Base-by-base conservation (phyloP, 2,113 vertebrate species). In the Sula dactylatra region DNA sequence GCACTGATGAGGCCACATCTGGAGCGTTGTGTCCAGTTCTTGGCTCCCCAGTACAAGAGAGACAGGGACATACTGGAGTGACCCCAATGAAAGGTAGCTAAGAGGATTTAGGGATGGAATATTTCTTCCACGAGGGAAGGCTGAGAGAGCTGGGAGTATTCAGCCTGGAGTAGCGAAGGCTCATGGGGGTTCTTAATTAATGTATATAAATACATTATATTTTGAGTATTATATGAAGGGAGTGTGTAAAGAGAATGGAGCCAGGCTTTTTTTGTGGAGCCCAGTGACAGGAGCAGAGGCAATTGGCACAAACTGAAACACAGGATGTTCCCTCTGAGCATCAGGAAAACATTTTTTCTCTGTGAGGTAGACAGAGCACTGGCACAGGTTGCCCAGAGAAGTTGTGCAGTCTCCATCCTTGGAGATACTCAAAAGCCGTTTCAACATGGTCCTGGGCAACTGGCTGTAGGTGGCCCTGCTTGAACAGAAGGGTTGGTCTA, bases 401-500 rank as follows among this genome's bases (percentile, higher is more conserved):
- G 19, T 21, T 62, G 29, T 42, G 40, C 16, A 58, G 24, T 42
- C 42, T 67, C 27, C 12, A 24, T 71, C 34, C 15, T 34, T 69
- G 24, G 34, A 55, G 13, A 59, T 12, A 19, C 1, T 73, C 25
- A 45, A 72, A 81, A 84, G 6, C 9, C 7, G 16, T 7, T 29
- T 82, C 29, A 42, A 67, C 9, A 16, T 3, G 0, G 13, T 56
- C 45, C 38, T 90, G 62, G 17, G 16, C 89, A 79, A 38, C 45
- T 25, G 6, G 21, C 13, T 77, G 6, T 16, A 21, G n/a, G 36
- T 73, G 22, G 49, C 38, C 34, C 44, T 70, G 11, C 26, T 55
- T 65, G 19, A 86, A 27, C 2, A 13, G 13, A 3, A 2, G 4
- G 0, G 1, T 29, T 55, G 32, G 56, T 52, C 16, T 15, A 52